phyloP scores from a whole-genome alignment of 92 coral and sea anemone genomes.

The Phenganax subtilis region DNA sequence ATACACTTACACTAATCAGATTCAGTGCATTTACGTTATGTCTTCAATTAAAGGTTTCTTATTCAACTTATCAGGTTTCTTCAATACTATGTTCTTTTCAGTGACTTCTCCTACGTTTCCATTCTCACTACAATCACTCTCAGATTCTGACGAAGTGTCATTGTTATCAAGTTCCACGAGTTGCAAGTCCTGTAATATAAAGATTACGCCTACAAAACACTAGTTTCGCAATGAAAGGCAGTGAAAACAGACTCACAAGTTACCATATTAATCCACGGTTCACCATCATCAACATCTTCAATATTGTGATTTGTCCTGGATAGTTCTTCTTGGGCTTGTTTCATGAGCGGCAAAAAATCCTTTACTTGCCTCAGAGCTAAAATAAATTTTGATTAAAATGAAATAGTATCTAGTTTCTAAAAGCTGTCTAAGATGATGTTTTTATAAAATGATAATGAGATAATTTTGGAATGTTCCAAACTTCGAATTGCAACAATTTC shows the following conservation, averaged over 20 bases:
- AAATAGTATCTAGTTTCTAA: neutral
- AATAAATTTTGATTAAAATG: neutral
- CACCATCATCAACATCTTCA: constrained; percentile 33
- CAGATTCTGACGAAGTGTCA: constrained; percentile 23
- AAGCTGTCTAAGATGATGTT: neutral
- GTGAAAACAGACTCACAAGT: neutral
- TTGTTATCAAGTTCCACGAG: constrained; percentile 21
- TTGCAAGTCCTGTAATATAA: constrained; percentile 12
- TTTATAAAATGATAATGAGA: neutral
- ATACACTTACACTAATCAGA: too few relatives aligned
- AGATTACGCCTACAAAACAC: neutral
- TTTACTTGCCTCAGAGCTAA: constrained; percentile 33
- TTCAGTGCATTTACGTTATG: neutral
- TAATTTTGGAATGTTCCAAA: neutral
- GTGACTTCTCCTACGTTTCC: constrained; percentile 7
- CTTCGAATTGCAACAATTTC: neutral
- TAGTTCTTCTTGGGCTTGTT: constrained; percentile 32
- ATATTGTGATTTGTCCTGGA: neutral
- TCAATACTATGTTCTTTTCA: constrained; percentile 9
- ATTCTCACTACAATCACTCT: neutral
- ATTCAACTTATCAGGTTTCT: neutral
- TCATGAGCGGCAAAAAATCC: constrained; percentile 32
- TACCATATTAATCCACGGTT: constrained; percentile 37
- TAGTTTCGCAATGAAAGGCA: neutral
- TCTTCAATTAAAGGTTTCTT: constrained; percentile 33